Evolutionary conservation across 2,797 vertebrate species (phyloP), one percentile per base, ranked within the genome.

Genomic region (Adelosebastes latens): DNA sequence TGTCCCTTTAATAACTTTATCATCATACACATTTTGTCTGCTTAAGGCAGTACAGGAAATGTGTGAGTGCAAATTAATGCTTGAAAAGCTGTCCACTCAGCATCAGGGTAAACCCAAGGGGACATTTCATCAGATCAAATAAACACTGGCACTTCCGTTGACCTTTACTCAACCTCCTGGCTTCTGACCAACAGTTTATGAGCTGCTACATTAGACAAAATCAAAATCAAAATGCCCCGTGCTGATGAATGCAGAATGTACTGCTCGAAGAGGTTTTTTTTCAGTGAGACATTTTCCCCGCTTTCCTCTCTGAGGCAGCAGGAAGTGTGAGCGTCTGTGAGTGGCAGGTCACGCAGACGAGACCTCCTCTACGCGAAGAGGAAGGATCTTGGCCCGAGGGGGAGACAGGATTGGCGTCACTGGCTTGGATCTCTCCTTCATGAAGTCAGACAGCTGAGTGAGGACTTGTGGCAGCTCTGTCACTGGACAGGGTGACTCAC

Each of bases 401-500:
- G 84, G 79, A 75, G 87, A 84, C 82, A 60, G 87, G 80, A 87
- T 75, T 90, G 91, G 93, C 93, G 87, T 94, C 93, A 93, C 79
- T 84, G 88, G 90, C 86, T 93, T 87, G 86, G 89, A 90, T 87
- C 88, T 79, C 80, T 86, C 77, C 82, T 75, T 88, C 86, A 75
- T 85, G 84, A 60, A 93, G 90, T 87, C 90, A 88, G 91, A 92
- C 90, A 90, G 92, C 90, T 90, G 89, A 91, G 91, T 80, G 93
- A 90, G 76, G 89, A 79, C 90, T 91, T 88, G 93, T 89, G 87
- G 91, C 92, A 87, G 87, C 78, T 73, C 91, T 86, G 86, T 87
- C 87, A 88, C 83, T 61, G 87, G 88, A 84, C 90, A 76, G 90
- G 90, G 87, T 94, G 94, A 95, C 90, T 95, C 94, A 95, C 86